phyloP scores from a whole-genome alignment of 2,888 invertebrate species.

The Synanthedon tipuliformis region DNA sequence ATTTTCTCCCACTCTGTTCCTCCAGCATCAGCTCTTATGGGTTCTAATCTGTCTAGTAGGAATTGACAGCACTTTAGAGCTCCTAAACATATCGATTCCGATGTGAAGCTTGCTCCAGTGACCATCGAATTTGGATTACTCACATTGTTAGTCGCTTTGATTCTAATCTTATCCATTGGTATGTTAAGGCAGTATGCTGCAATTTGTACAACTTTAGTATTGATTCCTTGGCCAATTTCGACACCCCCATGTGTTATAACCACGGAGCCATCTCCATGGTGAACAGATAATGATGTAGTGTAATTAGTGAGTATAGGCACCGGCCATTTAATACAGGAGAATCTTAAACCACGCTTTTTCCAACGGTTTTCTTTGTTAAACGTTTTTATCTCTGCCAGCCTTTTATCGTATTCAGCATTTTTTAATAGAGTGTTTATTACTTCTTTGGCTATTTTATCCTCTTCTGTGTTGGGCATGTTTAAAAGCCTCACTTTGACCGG shows the following conservation, averaged over 20 bases:
- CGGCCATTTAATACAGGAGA: conserved; percentile 71
- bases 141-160: conserved; percentile 71
- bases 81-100: conserved; percentile 60
- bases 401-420: conserved; percentile 51
- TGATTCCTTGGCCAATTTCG: conserved; percentile 75
- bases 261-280: conserved; percentile 69
- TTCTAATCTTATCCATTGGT: conserved; percentile 64
- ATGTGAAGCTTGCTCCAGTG: conserved; percentile 73
- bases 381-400: conserved; percentile 42
- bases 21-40: background rate
- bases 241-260: conserved; percentile 69
- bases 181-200: conserved; percentile 71
- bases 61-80: conserved; percentile 66
- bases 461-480: conserved; percentile 33
- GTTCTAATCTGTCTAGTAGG: conserved; percentile 58
- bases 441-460: conserved; percentile 20
- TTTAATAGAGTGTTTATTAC: conserved; percentile 55
- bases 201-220: conserved; percentile 73
- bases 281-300: conserved; percentile 65
- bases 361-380: conserved; percentile 73
- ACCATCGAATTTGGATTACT: conserved; percentile 68
- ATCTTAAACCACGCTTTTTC: conserved; percentile 72
- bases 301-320: conserved; percentile 22
- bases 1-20: background rate
- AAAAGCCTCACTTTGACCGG: conserved; percentile 49